These are phyloP conservation scores for Sebastes umbrosus DNA, from an alignment of 2,797 vertebrate species.

Conservation along the genomic window DNA sequence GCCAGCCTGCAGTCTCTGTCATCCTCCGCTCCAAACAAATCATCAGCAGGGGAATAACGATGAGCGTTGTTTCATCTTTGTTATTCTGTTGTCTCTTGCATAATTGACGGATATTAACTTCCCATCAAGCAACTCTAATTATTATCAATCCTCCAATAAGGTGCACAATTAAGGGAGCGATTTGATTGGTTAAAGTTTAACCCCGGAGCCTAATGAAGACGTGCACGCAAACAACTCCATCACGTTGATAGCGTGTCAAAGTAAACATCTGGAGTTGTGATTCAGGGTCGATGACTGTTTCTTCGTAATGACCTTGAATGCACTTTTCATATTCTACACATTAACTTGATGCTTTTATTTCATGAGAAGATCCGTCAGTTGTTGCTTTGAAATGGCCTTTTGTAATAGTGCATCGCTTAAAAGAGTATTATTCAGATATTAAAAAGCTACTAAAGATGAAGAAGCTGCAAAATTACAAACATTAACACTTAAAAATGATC, in stretches of 20 bases:
- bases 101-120: constrained; percentile 94
- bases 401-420: background rate
- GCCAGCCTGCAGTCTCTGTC: constrained; percentile 62
- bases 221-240: constrained; percentile 85
- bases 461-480: background rate
- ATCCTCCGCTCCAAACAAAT: constrained; percentile 82
- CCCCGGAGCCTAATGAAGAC: constrained; percentile 89
- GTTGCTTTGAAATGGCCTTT: background rate
- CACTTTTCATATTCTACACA: background rate
- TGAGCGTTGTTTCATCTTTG: constrained; percentile 86
- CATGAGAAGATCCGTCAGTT: background rate
- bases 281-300: background rate
- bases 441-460: background rate
- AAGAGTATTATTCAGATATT: background rate
- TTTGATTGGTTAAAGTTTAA: constrained; percentile 89
- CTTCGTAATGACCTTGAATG: constrained; percentile 25
- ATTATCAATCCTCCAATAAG: constrained; percentile 92
- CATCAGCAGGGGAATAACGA: constrained; percentile 89
- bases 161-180: constrained; percentile 87
- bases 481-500: background rate
- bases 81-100: constrained; percentile 86
- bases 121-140: constrained; percentile 93
- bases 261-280: constrained; percentile 58
- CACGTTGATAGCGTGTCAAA: constrained; percentile 20
- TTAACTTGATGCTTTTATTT: background rate